Conservation (phyloP, 2,113 vertebrate species). For the Melanotaenia duboulayi region DNA sequence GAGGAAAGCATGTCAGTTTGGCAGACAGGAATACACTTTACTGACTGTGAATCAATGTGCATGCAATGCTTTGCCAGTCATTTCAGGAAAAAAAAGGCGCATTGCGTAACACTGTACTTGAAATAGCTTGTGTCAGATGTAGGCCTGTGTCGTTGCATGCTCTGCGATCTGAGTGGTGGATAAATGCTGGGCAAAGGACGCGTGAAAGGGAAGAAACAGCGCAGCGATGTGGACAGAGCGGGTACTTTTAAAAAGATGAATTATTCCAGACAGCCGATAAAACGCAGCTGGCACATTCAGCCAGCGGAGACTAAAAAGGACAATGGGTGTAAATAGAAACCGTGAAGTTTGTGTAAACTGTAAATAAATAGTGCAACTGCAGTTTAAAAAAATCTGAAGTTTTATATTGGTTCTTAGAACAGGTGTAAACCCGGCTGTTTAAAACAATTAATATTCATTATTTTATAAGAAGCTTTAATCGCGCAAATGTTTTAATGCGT, state of each 20-base stretch:
- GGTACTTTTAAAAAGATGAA: slow-evolving; percentile 46
- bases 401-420: not conserved
- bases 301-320: slow-evolving; percentile 39
- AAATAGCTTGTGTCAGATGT: slow-evolving; percentile 76
- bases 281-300: slow-evolving; percentile 55
- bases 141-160: slow-evolving; percentile 62
- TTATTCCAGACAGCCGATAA: slow-evolving; percentile 55
- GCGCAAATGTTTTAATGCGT: slow-evolving; percentile 31
- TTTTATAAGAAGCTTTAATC: slow-evolving; percentile 31
- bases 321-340: slow-evolving; percentile 50
- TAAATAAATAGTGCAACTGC: not conserved
- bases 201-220: slow-evolving; percentile 50
- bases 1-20: slow-evolving; percentile 32
- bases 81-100: slow-evolving; percentile 63
- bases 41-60: slow-evolving; percentile 54
- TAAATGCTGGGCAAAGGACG: slow-evolving; percentile 64
- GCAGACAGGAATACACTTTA: slow-evolving; percentile 47
- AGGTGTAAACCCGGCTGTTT: not conserved
- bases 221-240: slow-evolving; percentile 45
- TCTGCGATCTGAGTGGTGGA: slow-evolving; percentile 60
- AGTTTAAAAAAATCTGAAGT: not conserved
- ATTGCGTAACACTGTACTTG: slow-evolving; percentile 78
- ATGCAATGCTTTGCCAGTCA: slow-evolving; percentile 43
- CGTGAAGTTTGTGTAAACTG: slow-evolving; percentile 23
- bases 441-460: slow-evolving; percentile 38